phyloP scores from a whole-genome alignment of 2,797 vertebrate species.

The Lepilemur septentrionalis region DNA sequence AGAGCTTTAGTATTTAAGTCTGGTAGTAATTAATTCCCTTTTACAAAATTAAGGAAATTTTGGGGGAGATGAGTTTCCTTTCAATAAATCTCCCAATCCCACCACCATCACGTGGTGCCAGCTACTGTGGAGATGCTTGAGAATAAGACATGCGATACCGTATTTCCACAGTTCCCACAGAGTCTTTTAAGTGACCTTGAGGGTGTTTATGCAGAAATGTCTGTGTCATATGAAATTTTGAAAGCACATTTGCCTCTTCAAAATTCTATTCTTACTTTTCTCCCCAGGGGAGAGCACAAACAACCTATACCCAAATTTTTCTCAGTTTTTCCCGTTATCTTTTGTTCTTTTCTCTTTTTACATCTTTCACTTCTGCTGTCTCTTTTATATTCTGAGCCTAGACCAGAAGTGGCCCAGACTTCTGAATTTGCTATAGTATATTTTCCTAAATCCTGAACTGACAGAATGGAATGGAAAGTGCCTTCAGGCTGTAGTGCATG shows the following conservation, averaged over 20 bases:
- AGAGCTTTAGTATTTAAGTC: background rate
- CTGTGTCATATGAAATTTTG: background rate
- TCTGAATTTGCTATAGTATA: background rate
- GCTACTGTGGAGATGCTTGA: background rate
- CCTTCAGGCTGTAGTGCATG: background rate
- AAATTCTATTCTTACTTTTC: background rate
- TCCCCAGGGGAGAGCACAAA: background rate
- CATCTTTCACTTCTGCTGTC: background rate
- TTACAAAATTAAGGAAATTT: background rate
- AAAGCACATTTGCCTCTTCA: background rate
- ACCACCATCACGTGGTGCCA: too few species aligned
- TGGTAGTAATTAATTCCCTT: background rate
- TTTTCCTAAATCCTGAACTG: background rate
- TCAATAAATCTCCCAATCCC: background rate
- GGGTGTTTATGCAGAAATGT: background rate
- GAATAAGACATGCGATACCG: background rate
- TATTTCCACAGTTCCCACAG: background rate
- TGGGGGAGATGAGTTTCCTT: fast-evolving
- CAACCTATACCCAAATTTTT: background rate
- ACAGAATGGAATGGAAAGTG: background rate
- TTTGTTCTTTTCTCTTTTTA: background rate
- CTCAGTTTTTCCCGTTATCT: background rate
- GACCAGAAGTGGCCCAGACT: background rate
- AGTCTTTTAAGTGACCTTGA: background rate
- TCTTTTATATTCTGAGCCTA: background rate